Percentiles rank a stretch among this genome's conserved stretches.
These are phyloP conservation scores for Tympanoctomys barrerae DNA, from an alignment of 2,797 vertebrate species.

Conservation along the genomic window DNA sequence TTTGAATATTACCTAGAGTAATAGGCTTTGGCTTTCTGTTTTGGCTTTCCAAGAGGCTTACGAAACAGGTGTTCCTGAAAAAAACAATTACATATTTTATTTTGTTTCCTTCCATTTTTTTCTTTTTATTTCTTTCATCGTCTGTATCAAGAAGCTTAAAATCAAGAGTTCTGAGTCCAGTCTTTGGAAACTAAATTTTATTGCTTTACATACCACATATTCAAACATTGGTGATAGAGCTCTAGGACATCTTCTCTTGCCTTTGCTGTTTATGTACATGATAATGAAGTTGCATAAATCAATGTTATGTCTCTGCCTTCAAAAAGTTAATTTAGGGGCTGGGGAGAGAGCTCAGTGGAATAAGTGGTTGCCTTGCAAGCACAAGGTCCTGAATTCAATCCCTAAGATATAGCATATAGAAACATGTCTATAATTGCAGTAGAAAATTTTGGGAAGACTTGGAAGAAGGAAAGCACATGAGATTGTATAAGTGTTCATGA, in stretches of 20 bases:
- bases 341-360: too few species aligned
- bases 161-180: background rate
- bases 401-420: background rate
- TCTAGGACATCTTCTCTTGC: background rate
- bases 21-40: background rate
- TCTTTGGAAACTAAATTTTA: background rate
- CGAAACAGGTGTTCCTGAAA: background rate
- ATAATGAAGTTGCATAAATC: background rate
- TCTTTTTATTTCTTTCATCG: background rate
- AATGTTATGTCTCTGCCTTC: background rate
- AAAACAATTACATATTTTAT: background rate
- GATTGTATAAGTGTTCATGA: background rate
- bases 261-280: background rate
- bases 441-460: background rate
- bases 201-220: background rate
- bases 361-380: too few species aligned
- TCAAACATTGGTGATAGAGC: background rate
- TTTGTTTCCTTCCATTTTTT: background rate
- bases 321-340: background rate
- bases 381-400: too few species aligned
- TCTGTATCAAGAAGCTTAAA: background rate
- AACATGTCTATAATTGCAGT: background rate
- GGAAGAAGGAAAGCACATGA: background rate
- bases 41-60: constrained; percentile 4
- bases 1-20: background rate